Conservation (phyloP, 2,113 vertebrate species). For the Corythornis madagascariensis region DNA sequence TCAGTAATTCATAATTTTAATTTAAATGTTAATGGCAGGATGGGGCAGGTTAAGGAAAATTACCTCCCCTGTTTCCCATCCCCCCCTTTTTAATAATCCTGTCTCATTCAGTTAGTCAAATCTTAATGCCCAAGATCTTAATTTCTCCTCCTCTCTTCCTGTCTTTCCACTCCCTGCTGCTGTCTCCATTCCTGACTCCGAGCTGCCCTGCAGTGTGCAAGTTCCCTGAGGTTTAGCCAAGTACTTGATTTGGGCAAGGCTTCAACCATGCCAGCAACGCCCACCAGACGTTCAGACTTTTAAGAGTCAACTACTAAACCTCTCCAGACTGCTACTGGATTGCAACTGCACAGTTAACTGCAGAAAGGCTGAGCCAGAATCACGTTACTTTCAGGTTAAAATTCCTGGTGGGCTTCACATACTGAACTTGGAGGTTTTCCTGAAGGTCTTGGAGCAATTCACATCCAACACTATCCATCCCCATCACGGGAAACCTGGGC, state of each 20-base stretch:
- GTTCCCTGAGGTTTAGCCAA: not conserved
- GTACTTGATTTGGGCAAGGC: not conserved
- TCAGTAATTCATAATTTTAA: slow-evolving; percentile 45
- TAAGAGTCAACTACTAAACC: not conserved
- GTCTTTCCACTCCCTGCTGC: not conserved
- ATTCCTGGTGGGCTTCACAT: not conserved
- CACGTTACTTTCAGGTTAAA: not conserved
- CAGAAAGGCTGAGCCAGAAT: not conserved
- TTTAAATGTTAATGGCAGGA: slow-evolving; percentile 56
- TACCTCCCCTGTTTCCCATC: not conserved
- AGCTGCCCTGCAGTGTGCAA: not conserved
- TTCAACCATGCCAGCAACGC: not conserved
- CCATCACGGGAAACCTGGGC: not conserved
- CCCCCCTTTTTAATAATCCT: not conserved
- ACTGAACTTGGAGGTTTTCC: not conserved
- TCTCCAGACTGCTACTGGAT: not conserved
- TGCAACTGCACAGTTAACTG: not conserved
- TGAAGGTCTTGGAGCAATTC: not conserved
- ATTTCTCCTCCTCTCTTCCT: not conserved
- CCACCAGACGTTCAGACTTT: not conserved
- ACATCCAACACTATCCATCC: not conserved
- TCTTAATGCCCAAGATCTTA: not conserved
- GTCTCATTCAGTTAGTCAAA: slow-evolving; percentile 24
- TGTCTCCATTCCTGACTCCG: not conserved
- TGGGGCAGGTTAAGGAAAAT: not conserved